A percentile compares a stretch with the other conserved stretches of the same genome.
These are phyloP conservation scores for Tuberolachnus salignus DNA, from an alignment of 2,888 invertebrate genomes.

Conservation along the genomic window DNA sequence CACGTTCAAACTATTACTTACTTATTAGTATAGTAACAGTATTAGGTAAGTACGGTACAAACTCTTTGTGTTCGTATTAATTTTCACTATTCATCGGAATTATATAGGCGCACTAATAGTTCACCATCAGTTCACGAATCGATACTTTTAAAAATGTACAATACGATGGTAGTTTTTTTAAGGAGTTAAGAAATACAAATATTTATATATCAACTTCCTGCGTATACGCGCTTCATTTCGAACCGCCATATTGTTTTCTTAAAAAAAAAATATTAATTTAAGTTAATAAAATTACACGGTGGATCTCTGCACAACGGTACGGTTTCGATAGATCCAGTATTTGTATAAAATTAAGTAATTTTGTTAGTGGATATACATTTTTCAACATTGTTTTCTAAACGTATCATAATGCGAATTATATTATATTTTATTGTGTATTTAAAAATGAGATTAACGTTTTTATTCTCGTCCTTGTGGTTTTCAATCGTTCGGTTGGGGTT, in stretches of 20 bases:
- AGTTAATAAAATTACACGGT: background rate
- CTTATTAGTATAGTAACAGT: background rate
- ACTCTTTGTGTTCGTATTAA: slow-evolving; percentile 8
- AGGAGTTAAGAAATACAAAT: slow-evolving; percentile 7
- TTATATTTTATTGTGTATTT: no score
- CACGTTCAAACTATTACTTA: background rate
- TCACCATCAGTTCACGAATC: background rate
- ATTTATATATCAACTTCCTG: background rate
- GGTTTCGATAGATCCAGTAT: no score
- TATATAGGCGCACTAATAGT: background rate
- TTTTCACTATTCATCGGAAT: slow-evolving; percentile 25
- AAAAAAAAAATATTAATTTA: background rate
- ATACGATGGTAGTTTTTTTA: background rate
- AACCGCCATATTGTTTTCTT: slow-evolving; percentile 4
- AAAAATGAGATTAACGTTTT: no score
- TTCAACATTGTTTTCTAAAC: no score
- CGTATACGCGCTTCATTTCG: no score
- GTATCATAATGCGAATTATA: no score
- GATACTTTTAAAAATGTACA: background rate
- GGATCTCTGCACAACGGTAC: no score
- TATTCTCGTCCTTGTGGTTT: no score
- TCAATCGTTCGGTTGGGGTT: no score
- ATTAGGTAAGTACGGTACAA: slow-evolving; percentile 1
- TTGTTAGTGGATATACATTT: no score
- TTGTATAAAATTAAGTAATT: no score